A percentile compares a stretch with the other conserved stretches of the same genome.
Evolutionary conservation across 2,797 vertebrate species (phyloP).

Genomic region (Myiothlypis chrysogaster): DNA sequence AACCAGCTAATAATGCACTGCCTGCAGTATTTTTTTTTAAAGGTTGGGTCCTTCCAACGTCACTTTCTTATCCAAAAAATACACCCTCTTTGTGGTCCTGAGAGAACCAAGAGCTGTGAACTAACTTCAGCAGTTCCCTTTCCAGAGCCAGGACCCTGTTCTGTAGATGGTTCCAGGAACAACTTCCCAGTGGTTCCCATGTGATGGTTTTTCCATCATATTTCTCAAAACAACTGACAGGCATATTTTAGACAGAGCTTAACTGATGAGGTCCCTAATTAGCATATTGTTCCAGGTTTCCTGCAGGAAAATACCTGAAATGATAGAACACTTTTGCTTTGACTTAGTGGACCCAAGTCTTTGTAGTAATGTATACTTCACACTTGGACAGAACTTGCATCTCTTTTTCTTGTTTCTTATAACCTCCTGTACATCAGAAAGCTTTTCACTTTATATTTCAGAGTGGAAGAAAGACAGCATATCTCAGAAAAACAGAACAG

Average conservation of each 20-base stretch:
- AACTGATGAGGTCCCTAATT: background rate
- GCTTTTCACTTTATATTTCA: background rate
- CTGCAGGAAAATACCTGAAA: background rate
- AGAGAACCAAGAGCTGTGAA: background rate
- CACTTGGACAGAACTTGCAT: background rate
- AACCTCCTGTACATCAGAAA: background rate
- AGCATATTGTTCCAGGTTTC: background rate
- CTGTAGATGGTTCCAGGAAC: background rate
- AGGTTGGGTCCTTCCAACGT: background rate
- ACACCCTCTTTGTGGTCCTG: background rate
- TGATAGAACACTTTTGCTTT: background rate
- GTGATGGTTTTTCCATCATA: background rate
- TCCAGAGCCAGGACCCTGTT: background rate
- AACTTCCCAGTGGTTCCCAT: background rate
- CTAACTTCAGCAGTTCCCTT: background rate
- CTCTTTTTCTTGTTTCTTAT: background rate
- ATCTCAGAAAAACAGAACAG: background rate
- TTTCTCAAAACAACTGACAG: background rate
- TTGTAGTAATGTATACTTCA: background rate
- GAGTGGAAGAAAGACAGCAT: background rate
- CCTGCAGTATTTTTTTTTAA: background rate
- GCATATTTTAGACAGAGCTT: background rate
- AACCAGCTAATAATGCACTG: background rate
- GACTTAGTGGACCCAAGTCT: background rate
- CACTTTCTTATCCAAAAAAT: background rate